Conservation (phyloP, 2,113 vertebrate genomes). For the Tragelaphus imberbis region DNA sequence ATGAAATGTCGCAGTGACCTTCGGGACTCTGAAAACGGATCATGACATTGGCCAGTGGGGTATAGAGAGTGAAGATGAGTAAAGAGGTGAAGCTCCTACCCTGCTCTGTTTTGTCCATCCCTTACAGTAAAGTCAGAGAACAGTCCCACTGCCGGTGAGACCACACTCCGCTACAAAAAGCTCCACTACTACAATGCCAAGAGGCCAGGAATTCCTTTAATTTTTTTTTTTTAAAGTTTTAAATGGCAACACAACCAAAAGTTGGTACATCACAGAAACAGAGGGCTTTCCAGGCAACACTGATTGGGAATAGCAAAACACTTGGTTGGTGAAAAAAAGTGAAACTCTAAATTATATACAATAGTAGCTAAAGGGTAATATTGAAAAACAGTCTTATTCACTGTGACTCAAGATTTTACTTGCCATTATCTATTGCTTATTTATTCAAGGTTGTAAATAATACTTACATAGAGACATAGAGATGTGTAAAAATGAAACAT, state of each 20-base stretch:
- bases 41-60: not conserved
- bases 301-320: constrained; percentile 81
- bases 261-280: constrained; percentile 81
- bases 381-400: constrained; percentile 76
- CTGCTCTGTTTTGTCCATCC: not conserved
- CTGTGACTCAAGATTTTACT: constrained; percentile 68
- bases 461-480: constrained; percentile 75
- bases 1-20: not conserved
- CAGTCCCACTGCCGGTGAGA: not conserved
- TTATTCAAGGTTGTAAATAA: constrained; percentile 76
- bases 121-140: not conserved
- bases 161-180: constrained; percentile 60
- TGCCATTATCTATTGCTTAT: constrained; percentile 83
- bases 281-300: constrained; percentile 85
- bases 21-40: not conserved
- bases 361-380: constrained; percentile 76
- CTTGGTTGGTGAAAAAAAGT: constrained; percentile 79
- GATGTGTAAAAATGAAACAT: constrained; percentile 81
- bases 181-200: constrained; percentile 36
- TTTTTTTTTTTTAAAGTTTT: constrained; percentile 51
- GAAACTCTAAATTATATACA: constrained; percentile 84
- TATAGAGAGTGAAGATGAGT: not conserved
- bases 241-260: constrained; percentile 78
- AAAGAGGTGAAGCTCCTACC: not conserved
- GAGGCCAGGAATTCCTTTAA: constrained; percentile 78